Conservation (phyloP, 2,797 vertebrate species). For the Rhyacichthys aspro region DNA sequence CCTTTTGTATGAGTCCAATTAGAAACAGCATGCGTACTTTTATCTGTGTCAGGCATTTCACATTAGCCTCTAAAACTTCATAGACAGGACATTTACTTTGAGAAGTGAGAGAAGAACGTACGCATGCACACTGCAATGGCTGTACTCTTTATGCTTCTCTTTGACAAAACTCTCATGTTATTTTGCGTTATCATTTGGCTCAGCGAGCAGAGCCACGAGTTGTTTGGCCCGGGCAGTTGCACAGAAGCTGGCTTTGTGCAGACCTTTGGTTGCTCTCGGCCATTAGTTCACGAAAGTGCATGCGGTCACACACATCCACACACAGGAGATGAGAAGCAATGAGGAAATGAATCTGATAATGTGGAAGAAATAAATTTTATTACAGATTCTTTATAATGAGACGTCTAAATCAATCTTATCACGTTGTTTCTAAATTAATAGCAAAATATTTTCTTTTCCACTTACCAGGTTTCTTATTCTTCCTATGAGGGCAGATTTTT, state of each 20-base stretch:
- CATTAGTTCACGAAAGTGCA: constrained; percentile 73
- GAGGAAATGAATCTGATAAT: constrained; percentile 45
- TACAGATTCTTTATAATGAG: constrained; percentile 29
- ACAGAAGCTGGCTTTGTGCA: constrained; percentile 74
- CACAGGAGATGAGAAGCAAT: constrained; percentile 16
- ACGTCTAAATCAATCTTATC: constrained; percentile 44
- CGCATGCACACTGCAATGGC: too few relatives aligned
- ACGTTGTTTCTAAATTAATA: constrained; percentile 48
- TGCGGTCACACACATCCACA: constrained; percentile 18
- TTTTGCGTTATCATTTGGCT: constrained; percentile 58
- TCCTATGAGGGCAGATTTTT: constrained; percentile 21
- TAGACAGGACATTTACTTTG: constrained; percentile 6
- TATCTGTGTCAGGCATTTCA: constrained; percentile 14
- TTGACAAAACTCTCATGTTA: background rate
- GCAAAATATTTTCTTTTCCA: constrained; percentile 40
- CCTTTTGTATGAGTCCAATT: too few relatives aligned
- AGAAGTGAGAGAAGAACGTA: constrained; percentile 13
- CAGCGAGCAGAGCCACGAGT: constrained; percentile 59
- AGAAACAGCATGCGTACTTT: too few relatives aligned
- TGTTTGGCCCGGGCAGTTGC: constrained; percentile 55
- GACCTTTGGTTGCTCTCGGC: constrained; percentile 54
- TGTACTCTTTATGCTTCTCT: too few relatives aligned
- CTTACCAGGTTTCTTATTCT: constrained; percentile 4
- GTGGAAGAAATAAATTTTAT: constrained; percentile 22
- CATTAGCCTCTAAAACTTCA: constrained; percentile 16